phyloP scores from a whole-genome alignment of 2,113 vertebrate genomes.

The Saguinus imperator region DNA sequence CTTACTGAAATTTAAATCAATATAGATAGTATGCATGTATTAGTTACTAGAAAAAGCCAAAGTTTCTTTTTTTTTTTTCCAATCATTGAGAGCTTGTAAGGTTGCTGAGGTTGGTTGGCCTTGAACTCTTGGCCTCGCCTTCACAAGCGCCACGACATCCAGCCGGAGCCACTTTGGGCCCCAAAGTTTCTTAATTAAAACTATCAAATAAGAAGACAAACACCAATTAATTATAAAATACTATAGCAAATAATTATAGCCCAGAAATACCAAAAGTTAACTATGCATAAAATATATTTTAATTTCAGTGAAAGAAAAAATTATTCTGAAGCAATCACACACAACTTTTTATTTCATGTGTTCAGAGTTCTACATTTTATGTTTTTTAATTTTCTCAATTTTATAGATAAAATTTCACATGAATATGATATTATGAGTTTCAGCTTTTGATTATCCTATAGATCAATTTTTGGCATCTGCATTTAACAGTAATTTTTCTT shows the following conservation, averaged over 20 bases:
- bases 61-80: no score
- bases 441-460: not conserved
- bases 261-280: not conserved
- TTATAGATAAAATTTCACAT: conserved; percentile 22
- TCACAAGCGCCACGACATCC: no score
- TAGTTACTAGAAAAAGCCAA: conserved; percentile 18
- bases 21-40: not conserved
- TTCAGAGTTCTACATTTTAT: conserved; percentile 26
- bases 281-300: not conserved
- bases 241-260: not conserved
- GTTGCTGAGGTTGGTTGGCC: no score
- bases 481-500: conserved; percentile 33
- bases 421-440: conserved; percentile 25
- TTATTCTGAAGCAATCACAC: conserved; percentile 14
- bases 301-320: conserved; percentile 23
- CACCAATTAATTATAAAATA: conserved; percentile 29
- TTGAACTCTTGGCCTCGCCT: no score
- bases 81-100: no score
- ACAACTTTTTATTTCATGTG: not conserved
- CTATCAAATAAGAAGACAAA: conserved; percentile 35
- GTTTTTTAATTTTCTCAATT: not conserved
- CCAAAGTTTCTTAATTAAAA: conserved; percentile 6
- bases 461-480: conserved; percentile 20
- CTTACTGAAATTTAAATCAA: not conserved
- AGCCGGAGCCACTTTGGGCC: no score